These are phyloP conservation scores for Lagopus leucura DNA, from an alignment of 2,113 vertebrate genomes.

Conservation along the genomic window DNA sequence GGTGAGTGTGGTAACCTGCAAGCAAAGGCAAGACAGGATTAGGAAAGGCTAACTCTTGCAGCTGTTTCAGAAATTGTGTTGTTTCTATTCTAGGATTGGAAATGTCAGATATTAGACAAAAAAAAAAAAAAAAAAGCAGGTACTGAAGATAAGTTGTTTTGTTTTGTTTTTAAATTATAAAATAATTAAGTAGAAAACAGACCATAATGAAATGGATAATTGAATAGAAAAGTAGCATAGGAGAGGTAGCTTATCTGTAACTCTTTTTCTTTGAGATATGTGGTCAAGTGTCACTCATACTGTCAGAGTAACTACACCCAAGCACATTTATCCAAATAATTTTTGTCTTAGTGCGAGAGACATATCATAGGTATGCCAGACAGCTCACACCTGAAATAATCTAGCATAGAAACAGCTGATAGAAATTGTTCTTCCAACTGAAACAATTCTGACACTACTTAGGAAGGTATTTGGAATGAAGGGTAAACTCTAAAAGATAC, in stretches of 20 bases:
- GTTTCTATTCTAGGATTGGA: background rate
- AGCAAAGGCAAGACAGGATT: background rate
- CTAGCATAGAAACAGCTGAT: background rate
- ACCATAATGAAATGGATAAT: background rate
- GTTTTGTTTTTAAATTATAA: too few relatives aligned
- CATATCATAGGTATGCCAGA: background rate
- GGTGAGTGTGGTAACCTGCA: background rate
- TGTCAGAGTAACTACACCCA: background rate
- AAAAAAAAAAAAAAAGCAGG: background rate
- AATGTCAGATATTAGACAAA: background rate
- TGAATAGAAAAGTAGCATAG: background rate
- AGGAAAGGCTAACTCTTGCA: background rate
- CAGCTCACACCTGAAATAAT: background rate
- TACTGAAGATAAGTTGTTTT: background rate
- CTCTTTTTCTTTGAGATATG: background rate
- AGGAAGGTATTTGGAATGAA: background rate
- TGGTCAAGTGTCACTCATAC: background rate
- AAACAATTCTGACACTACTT: background rate
- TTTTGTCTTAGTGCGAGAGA: background rate
- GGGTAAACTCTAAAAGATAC: background rate
- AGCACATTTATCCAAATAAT: background rate
- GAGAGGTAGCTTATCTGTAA: background rate
- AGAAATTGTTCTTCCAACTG: background rate
- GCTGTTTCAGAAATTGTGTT: background rate
- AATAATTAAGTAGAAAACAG: background rate